Conservation (phyloP, 2,113 vertebrate species). For the Megaptera novaeangliae region DNA sequence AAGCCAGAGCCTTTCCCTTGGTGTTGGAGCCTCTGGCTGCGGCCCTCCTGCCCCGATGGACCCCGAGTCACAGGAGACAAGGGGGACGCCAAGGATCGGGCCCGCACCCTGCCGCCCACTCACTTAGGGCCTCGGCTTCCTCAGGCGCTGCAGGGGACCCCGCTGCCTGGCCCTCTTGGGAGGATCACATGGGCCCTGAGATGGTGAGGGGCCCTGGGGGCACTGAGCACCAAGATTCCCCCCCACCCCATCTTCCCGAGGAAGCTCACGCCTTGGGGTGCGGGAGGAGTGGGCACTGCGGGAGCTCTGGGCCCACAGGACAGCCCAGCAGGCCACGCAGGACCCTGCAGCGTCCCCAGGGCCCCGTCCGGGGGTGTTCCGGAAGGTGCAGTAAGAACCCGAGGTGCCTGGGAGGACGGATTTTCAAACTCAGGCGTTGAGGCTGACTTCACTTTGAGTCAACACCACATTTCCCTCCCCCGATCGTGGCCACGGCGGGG, state of each 20-base stretch:
- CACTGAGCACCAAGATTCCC: background rate
- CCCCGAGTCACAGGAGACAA: background rate
- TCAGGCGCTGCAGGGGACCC: background rate
- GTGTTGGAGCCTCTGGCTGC: background rate
- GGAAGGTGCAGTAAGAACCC: background rate
- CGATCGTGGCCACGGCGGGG: rapidly evolving
- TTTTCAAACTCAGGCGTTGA: background rate
- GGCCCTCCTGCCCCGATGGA: background rate
- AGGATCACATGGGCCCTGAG: background rate
- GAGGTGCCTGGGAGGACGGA: background rate
- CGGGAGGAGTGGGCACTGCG: background rate
- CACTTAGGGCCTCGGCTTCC: background rate
- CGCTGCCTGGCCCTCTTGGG: background rate
- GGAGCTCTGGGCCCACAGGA: background rate
- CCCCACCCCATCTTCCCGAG: background rate
- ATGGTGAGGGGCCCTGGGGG: background rate
- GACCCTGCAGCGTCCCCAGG: background rate
- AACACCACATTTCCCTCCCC: no score
- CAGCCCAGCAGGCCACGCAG: background rate
- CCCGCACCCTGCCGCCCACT: background rate
- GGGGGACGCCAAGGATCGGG: background rate
- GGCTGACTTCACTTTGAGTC: no score
- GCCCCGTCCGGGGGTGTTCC: background rate
- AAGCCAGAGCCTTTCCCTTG: background rate
- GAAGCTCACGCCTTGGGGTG: background rate